Base-by-base conservation (phyloP, 2,888 invertebrate genomes). In the Oscheius sp. region DNA sequence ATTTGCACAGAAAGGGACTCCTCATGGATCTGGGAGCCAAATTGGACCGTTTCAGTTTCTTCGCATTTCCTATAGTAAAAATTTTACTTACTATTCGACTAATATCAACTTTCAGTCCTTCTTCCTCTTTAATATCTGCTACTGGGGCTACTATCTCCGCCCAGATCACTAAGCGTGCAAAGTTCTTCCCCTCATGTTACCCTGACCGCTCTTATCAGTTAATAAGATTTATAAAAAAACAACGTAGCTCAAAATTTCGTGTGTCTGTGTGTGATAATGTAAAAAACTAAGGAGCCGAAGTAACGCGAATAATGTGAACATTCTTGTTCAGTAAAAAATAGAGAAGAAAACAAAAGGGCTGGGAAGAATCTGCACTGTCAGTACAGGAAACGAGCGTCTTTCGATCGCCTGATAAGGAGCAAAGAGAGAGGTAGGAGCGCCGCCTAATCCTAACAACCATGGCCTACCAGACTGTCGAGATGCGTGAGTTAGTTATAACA, bases 51-150 rank as follows among this genome's bases (percentile, higher is more conserved):
- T 78, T 82, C 4, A 84, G 84, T 7, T 84, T 84, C 73, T 78
- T 84, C 53, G 77, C 77, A 11, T 86, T 86, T 76, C 86, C 86
- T 32, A 65, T 78, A 70, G 86, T 83, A 21, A 70, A 79, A 79
- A 48, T 13, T 33, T 13, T 3, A n/a, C n/a, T 35, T n/a, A 50
- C 9, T 29, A 48, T 55, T 42, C 3, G 7, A 42, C 42, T 42
- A 42, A 21, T n/a, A 32, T 7, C 21, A 55, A 33, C 47, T 76
- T 80, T 65, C 76, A 84, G 84, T 72, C 77, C 1, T 87, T 87
- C 58, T 73, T 84, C 32, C 66, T 79, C 11, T 87, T 87, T 81
- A 87, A 87, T 72, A 75, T 86, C 32, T 74, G 79, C 63, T 87
- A 87, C 73, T 87, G 87, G 87, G 80, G 79, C 32, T 81, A 78